Evolutionary conservation across 2,888 invertebrate species (phyloP), one percentile per base, ranked within the genome.

Genomic region (Thecocarcelia acutangulata): DNA sequence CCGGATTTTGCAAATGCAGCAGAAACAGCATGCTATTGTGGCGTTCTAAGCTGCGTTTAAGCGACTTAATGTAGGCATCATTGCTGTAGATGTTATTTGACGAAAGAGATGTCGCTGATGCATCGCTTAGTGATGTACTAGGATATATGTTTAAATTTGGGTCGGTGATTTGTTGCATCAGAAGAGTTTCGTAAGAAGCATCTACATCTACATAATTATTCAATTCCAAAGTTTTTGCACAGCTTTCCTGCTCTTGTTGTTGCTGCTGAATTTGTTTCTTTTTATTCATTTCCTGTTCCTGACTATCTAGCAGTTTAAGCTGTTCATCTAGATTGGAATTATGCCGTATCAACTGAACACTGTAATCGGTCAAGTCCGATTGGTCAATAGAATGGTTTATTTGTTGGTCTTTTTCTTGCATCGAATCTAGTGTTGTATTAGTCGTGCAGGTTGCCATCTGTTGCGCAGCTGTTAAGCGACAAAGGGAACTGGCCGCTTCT

Each of bases 1-100:
- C 87, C 0, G 90, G 90, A 85, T 91, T 89, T 85, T 90, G 90
- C 21, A 91, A 82, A 83, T 91, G 91, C 15, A 91, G 72, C 6
- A 91, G 69, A 56, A 91, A 90, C 13, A 90, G 69, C 90, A 91
- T 91, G 28, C 89, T 90, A 77, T 91, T 91, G 59, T 91, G 90
- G 0, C 90, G 86, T 61, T 91, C 90, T 12, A 91, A 81, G 11
- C 89, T 89, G 15, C 87, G 89, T 42, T 88, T 90, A 6, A 91
- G 78, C 0, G 91, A 90, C 66, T 87, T 87, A 0, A 91, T 90
- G 37, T 91, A 91, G 61, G 90, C 90, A 77, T 91, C 91, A 69
- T 90, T 87, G 72, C 87, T 90, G 79, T 91, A 91, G 52, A 90
- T 87, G 61, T 87, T 88, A 28, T 84, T 86, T 3, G 86, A 86